Evolutionary conservation across 1,140 invertebrate genomes (phyloP), one percentile per base, ranked within the genome.

Genomic region (Teleopsis dalmanni): DNA sequence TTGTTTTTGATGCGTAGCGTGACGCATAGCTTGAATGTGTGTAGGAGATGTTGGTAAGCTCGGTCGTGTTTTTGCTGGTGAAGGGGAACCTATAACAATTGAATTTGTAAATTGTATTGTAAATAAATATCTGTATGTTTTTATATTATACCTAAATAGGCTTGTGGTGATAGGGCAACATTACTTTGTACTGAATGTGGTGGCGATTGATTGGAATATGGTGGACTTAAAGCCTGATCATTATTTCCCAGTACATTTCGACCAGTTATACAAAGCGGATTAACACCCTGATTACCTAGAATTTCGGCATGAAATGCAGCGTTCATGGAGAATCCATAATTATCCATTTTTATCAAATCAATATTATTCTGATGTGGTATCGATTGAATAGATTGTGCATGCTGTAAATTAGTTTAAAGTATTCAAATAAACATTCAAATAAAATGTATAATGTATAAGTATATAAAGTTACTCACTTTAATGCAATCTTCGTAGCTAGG

Each of bases 31-130:
- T 40, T 91, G 89, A 65, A 95, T 93, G 69, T 95, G 92, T 7
- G 91, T 94, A 4, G 93, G 93, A 22, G 91, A 95, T 40, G 91
- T 95, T 9, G 92, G 91, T 42, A 95, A 72, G 13, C 85, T 87
- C 6, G 88, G 88, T 42, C 89, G 78, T 41, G 82, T 87, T 59
- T 88, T 91, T 38, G 83, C 83, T n/a, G 87, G 85, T 2, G 84
- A 86, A 25, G 81, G 89, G n/a, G 83, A 86, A 7, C 86, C 86
- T n/a, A n/a, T n/a, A n/a, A n/a, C n/a, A n/a, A n/a, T n/a, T n/a
- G n/a, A n/a, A n/a, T n/a, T n/a, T n/a, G n/a, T n/a, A n/a, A n/a
- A n/a, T n/a, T n/a, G n/a, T n/a, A n/a, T n/a, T n/a, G n/a, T n/a
- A n/a, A n/a, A n/a, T n/a, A n/a, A n/a, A n/a, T n/a, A n/a, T n/a